These are phyloP conservation scores for Cuniculus paca DNA, from an alignment of 2,797 vertebrate genomes.

Conservation along the genomic window DNA sequence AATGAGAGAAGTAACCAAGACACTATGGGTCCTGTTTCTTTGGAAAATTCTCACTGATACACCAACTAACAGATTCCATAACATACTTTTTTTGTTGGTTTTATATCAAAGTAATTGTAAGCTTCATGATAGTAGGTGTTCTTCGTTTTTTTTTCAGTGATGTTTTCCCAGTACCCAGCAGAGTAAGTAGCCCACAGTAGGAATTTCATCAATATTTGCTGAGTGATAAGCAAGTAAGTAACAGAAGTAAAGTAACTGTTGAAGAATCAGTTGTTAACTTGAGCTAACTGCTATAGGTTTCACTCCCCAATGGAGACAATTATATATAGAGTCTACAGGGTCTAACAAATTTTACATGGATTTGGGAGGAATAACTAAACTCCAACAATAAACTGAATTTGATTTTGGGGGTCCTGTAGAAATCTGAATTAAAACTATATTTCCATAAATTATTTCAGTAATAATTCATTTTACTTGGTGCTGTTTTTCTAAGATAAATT, in stretches of 20 bases:
- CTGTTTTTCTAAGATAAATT: conserved; percentile 56
- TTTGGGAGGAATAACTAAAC: conserved; percentile 66
- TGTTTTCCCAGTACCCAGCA: conserved; percentile 35
- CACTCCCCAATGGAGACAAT: conserved; percentile 68
- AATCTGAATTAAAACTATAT: conserved; percentile 60
- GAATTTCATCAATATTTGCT: neutral
- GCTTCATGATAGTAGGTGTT: neutral
- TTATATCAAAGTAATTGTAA: neutral
- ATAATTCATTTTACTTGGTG: conserved; percentile 52
- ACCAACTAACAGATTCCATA: conserved; percentile 1
- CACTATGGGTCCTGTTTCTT: neutral
- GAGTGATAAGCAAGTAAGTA: conserved; percentile 23
- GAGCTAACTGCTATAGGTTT: conserved; percentile 34
- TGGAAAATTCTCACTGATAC: neutral
- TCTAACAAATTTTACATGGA: conserved; percentile 50
- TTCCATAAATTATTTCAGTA: conserved; percentile 10
- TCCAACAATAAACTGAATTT: conserved; percentile 59
- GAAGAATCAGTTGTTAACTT: conserved; percentile 38
- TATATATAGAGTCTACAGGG: neutral
- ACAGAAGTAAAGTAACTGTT: conserved; percentile 38
- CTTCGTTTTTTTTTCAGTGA: conserved; percentile 27
- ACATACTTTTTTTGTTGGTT: conserved; percentile 48
- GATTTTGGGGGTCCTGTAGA: conserved; percentile 29
- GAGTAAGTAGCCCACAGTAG: conserved; percentile 8
- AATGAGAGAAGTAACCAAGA: too few relatives aligned